Conservation (phyloP, 1,140 invertebrate genomes). For the Harlomillsia oculata region DNA sequence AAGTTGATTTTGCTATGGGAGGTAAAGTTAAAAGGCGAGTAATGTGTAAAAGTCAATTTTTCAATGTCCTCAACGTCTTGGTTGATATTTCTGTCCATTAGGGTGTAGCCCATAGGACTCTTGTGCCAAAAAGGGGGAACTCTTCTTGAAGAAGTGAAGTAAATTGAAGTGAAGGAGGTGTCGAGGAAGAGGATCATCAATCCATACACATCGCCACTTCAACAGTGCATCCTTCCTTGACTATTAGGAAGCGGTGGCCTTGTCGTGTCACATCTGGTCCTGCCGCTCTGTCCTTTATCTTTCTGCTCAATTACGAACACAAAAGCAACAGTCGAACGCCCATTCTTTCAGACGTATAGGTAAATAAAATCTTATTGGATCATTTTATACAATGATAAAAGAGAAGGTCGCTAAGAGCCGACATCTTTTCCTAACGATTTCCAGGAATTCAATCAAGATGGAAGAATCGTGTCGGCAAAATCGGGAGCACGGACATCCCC, state of each 20-base stretch:
- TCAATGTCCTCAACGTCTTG: conserved; percentile 25
- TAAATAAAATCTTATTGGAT: too few relatives aligned
- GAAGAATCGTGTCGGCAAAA: conserved; percentile 28
- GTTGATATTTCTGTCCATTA: conserved; percentile 25
- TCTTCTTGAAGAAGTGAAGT: not conserved
- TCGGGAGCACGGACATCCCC: conserved; percentile 15
- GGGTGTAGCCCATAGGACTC: conserved; percentile 2
- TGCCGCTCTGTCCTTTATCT: too few relatives aligned
- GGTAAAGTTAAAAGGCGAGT: conserved; percentile 16
- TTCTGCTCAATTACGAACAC: too few relatives aligned
- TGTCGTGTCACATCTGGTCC: too few relatives aligned
- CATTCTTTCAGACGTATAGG: too few relatives aligned
- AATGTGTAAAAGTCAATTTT: conserved; percentile 27
- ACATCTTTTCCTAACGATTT: conserved; percentile 23
- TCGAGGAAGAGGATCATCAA: conserved; percentile 19
- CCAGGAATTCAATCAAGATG: conserved; percentile 24
- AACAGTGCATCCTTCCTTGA: too few relatives aligned
- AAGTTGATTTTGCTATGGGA: not conserved
- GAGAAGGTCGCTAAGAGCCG: too few relatives aligned
- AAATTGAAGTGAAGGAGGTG: conserved; percentile 11
- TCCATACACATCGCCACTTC: too few relatives aligned
- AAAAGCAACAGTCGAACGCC: too few relatives aligned
- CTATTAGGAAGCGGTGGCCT: too few relatives aligned
- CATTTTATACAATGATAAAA: too few relatives aligned
- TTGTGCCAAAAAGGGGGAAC: conserved; percentile 8